Percentiles rank a stretch among this genome's conserved stretches.
Evolutionary conservation across 2,888 invertebrate genomes (phyloP).

Genomic region (Nephrotoma appendiculata): DNA sequence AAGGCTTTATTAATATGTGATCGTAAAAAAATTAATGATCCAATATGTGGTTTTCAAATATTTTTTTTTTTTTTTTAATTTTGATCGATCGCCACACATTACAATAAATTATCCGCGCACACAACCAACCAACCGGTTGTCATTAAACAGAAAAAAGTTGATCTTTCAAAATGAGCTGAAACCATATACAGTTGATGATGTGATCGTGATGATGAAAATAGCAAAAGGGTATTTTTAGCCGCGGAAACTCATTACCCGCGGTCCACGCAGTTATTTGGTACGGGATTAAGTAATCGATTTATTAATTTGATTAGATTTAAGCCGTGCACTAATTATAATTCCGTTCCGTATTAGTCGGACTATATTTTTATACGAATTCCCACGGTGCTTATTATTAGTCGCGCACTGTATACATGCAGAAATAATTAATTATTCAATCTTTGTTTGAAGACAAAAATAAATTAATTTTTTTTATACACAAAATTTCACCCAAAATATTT

Average conservation of each 20-base stretch:
- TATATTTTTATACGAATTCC: no score
- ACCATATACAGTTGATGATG: not conserved
- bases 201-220: not conserved
- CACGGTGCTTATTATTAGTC: not conserved
- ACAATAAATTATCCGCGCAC: not conserved
- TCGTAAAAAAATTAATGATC: not conserved
- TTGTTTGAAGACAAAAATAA: not conserved
- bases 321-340: no score
- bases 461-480: not conserved
- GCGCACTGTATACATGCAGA: not conserved
- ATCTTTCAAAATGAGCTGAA: not conserved
- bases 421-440: not conserved
- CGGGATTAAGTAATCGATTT: no score
- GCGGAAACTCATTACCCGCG: no score
- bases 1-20: not conserved
- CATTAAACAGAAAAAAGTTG: not conserved
- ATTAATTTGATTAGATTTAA: no score
- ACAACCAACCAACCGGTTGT: not conserved
- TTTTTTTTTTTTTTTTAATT: not conserved
- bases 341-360: no score
- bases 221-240: no score
- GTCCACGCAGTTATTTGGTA: no score
- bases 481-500: not conserved
- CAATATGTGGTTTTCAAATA: not conserved
- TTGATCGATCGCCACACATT: not conserved